Evolutionary conservation across 2,113 vertebrate genomes (phyloP).

Genomic region (Corythoichthys intestinalis): DNA sequence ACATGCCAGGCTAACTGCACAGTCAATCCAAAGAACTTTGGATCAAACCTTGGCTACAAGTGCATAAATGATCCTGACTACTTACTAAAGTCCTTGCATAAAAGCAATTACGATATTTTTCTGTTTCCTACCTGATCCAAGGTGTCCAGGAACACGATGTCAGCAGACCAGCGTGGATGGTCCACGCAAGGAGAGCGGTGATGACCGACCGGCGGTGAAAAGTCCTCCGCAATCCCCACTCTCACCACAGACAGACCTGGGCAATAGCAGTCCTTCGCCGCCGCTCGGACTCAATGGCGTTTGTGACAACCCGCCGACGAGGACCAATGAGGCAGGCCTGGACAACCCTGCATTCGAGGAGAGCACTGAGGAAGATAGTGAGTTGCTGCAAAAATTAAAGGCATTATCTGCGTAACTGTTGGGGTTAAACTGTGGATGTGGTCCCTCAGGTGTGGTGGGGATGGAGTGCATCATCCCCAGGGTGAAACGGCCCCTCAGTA

Average conservation of each 20-base stretch:
- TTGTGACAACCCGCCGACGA: slow-evolving; percentile 65
- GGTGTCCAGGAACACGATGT: slow-evolving; percentile 88
- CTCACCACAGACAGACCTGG: slow-evolving; percentile 67
- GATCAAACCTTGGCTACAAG: no score
- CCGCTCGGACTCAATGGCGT: slow-evolving; percentile 53
- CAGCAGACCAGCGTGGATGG: slow-evolving; percentile 79
- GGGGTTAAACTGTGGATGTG: background rate
- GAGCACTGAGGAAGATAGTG: slow-evolving; percentile 83
- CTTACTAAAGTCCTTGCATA: no score
- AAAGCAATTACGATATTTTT: background rate
- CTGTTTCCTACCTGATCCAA: slow-evolving; percentile 55
- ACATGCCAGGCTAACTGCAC: no score
- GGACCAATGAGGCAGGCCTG: slow-evolving; percentile 82
- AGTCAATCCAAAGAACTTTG: no score
- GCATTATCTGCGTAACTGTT: background rate
- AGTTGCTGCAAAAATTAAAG: slow-evolving; percentile 40
- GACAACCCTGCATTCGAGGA: slow-evolving; percentile 95
- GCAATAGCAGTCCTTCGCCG: slow-evolving; percentile 59
- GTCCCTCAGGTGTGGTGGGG: slow-evolving; percentile 59
- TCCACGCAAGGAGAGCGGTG: slow-evolving; percentile 70
- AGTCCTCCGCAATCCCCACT: slow-evolving; percentile 72
- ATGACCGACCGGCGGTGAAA: slow-evolving; percentile 65
- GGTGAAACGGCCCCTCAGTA: slow-evolving; percentile 69
- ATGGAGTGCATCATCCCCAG: slow-evolving; percentile 58
- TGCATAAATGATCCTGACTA: no score